phyloP scores from a whole-genome alignment of 2,113 vertebrate genomes.

The Todiramphus chloris region DNA sequence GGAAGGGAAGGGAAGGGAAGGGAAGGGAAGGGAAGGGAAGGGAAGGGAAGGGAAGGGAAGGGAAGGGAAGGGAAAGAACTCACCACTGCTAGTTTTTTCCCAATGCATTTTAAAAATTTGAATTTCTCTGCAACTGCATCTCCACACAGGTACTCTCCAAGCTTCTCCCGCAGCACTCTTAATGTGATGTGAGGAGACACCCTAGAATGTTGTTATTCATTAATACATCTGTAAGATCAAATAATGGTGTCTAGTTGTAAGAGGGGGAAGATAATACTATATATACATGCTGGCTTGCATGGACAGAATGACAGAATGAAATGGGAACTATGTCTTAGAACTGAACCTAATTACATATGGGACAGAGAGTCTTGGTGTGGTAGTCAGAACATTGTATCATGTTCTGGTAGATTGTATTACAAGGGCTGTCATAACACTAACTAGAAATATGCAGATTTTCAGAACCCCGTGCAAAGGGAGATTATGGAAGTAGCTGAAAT shows the following conservation, averaged over 20 bases:
- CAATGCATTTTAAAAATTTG: slow-evolving; percentile 90
- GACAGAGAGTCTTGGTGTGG: background rate
- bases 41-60: too few species aligned
- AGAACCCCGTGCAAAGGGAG: background rate
- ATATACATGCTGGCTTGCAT: background rate
- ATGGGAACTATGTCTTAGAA: background rate
- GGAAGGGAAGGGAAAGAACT: slow-evolving; percentile 10
- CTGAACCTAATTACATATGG: background rate
- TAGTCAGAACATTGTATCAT: background rate
- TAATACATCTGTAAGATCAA: slow-evolving; percentile 55
- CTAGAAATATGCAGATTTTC: background rate
- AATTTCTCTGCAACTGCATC: slow-evolving; percentile 79
- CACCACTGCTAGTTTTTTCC: slow-evolving; percentile 89
- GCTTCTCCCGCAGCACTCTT: slow-evolving; percentile 77
- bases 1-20: too few species aligned
- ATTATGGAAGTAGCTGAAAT: background rate
- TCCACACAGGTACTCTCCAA: slow-evolving; percentile 79
- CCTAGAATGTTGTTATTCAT: slow-evolving; percentile 76
- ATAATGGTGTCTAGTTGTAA: slow-evolving; percentile 7
- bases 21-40: too few species aligned
- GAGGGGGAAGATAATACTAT: background rate
- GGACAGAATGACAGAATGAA: background rate
- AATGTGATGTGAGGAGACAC: slow-evolving; percentile 85
- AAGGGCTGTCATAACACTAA: background rate
- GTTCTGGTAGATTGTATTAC: background rate